A percentile compares a stretch with the other conserved stretches of the same genome.
Conservation (phyloP, 64 coral and sea anemone species). For the Pocillopora damicornis region DNA sequence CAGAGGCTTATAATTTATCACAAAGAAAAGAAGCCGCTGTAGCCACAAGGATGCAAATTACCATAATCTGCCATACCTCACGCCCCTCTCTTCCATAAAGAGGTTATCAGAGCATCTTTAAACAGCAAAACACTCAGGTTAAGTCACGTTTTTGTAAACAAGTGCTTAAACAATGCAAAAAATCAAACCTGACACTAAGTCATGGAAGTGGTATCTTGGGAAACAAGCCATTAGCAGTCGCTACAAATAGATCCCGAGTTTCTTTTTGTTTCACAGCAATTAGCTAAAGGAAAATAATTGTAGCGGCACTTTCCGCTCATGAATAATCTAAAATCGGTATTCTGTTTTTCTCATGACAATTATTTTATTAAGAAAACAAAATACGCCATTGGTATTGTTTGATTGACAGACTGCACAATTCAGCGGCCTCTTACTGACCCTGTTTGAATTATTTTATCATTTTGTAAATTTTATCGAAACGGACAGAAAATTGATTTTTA, state of each 20-base stretch:
- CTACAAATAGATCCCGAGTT: background rate
- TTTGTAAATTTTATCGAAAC: background rate
- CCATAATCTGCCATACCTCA: background rate
- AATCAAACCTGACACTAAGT: background rate
- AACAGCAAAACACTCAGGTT: background rate
- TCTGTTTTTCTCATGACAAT: background rate
- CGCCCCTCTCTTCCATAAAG: background rate
- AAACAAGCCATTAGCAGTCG: background rate
- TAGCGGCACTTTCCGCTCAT: background rate
- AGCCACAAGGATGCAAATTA: background rate
- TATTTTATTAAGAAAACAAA: slow-evolving; percentile 13
- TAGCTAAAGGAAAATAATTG: background rate
- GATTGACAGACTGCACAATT: background rate
- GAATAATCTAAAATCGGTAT: background rate
- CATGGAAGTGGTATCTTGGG: background rate
- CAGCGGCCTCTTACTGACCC: background rate
- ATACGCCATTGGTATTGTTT: background rate
- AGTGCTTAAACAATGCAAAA: background rate
- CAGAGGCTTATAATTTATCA: background rate
- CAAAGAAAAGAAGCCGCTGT: background rate
- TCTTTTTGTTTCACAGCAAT: slow-evolving; percentile 1
- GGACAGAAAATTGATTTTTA: background rate
- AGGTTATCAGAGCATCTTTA: background rate
- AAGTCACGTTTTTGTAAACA: background rate
- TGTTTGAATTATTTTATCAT: background rate